A percentile compares a stretch with the other conserved stretches of the same genome.
phyloP scores from a whole-genome alignment of 2,113 vertebrate genomes.

The Antidorcas marsupialis region DNA sequence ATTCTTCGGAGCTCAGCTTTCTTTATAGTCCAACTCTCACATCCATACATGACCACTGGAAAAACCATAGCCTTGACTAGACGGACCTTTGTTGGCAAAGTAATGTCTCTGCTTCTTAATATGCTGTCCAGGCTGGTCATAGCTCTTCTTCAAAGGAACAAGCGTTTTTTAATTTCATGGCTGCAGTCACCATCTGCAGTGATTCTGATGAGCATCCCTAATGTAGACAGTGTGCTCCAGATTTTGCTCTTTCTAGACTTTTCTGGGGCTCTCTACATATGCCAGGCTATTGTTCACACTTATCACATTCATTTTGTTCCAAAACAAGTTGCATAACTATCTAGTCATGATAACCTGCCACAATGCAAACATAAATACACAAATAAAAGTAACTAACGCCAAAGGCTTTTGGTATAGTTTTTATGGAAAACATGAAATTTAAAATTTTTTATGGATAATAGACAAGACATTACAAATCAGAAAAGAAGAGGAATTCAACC shows the following conservation, averaged over 20 bases:
- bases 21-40: background rate
- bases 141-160: background rate
- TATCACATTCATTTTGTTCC: background rate
- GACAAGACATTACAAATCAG: slow-evolving; percentile 23
- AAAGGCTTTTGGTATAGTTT: background rate
- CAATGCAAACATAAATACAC: background rate
- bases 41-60: background rate
- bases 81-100: background rate
- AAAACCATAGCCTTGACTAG: background rate
- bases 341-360: background rate
- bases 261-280: background rate
- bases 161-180: background rate
- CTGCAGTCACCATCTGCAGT: background rate
- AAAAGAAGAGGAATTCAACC: slow-evolving; percentile 6
- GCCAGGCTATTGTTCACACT: background rate
- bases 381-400: background rate
- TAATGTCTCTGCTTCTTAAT: background rate
- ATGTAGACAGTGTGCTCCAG: background rate
- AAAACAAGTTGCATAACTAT: background rate
- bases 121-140: background rate
- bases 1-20: background rate
- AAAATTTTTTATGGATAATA: background rate
- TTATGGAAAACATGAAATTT: background rate
- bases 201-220: background rate
- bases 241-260: background rate